phyloP scores from a whole-genome alignment of 2,113 vertebrate genomes.

The Leucosticte australis region DNA sequence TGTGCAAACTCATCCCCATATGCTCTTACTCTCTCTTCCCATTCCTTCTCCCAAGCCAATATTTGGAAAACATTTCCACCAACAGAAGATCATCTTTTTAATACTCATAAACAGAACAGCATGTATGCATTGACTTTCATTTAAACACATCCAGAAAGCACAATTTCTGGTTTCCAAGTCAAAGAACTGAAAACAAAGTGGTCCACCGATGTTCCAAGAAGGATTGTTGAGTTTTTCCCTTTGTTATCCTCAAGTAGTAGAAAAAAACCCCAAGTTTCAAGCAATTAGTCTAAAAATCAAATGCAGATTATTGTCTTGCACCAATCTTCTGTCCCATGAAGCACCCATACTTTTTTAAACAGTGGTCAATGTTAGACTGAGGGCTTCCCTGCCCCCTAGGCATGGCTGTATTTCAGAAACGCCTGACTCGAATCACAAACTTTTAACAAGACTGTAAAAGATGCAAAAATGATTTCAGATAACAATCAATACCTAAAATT shows the following conservation, averaged over 20 bases:
- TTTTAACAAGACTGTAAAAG: neutral
- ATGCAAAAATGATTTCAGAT: neutral
- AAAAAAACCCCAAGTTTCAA: neutral
- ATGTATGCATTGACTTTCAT: neutral
- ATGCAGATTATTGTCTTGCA: neutral
- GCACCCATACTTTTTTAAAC: neutral
- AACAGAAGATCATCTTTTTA: conserved; percentile 45
- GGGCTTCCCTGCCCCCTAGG: neutral
- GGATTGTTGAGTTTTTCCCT: neutral
- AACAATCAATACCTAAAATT: neutral
- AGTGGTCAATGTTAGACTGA: neutral
- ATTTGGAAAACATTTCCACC: conserved; percentile 29
- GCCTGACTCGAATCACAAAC: neutral
- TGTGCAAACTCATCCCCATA: neutral
- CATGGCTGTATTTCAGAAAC: neutral
- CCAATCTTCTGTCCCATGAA: neutral
- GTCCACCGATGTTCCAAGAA: neutral
- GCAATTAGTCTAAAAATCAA: neutral
- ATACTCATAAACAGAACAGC: neutral
- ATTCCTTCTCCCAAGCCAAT: neutral
- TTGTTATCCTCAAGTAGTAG: neutral
- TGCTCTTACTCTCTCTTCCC: neutral
- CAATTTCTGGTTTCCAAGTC: neutral
- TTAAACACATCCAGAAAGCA: conserved; percentile 25
- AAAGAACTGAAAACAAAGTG: conserved; percentile 19